Base-by-base conservation (phyloP, 2,888 invertebrate genomes). In the Apamea crenata region DNA sequence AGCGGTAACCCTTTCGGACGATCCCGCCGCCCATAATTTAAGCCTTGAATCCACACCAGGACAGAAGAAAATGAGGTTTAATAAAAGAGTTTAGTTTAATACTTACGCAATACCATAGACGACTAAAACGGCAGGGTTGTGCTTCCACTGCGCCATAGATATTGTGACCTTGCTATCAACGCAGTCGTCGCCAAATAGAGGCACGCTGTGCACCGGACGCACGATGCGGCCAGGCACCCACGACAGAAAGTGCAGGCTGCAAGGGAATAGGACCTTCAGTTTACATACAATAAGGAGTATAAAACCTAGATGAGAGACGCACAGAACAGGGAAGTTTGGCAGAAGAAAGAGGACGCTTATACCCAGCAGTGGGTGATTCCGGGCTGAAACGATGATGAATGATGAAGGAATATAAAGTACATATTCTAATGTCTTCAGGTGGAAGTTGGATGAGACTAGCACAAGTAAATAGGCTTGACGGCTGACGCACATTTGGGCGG, bases 71-170 rank as follows among this genome's bases (percentile, higher is more conserved):
- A 56, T 10, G 16, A 65, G 63, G 63, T 53, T 77, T 8, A 75
- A 36, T 21, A n/a, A 74, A 59, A 32, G 10, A 44, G 32, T 68
- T 59, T 32, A 72, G 16, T 67, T 67, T 10, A 59, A 81, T 89
- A 95, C 96, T 96, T 89, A 97, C 97, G 96, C 96, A 84, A 97
- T 97, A 47, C 97, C 97, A 92, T 97, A 97, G 0, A 97, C 97
- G 73, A 97, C 97, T 56, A 97, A 93, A 25, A 97, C 97, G 18
- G 95, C 96, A 61, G 97, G 97, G 89, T 97, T 97, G 88, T 97
- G 97, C 81, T 97, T 97, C 97, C 97, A 97, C 89, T 97, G 97
- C 16, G 97, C 97, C 97, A 97, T 97, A 40, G 97, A 97, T 74
- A 97, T 97, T 61, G 96, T 96, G 72, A 97, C 97, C 50, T 97